Base-by-base conservation (phyloP, 2,113 vertebrate species). In the Centropristis striata region DNA sequence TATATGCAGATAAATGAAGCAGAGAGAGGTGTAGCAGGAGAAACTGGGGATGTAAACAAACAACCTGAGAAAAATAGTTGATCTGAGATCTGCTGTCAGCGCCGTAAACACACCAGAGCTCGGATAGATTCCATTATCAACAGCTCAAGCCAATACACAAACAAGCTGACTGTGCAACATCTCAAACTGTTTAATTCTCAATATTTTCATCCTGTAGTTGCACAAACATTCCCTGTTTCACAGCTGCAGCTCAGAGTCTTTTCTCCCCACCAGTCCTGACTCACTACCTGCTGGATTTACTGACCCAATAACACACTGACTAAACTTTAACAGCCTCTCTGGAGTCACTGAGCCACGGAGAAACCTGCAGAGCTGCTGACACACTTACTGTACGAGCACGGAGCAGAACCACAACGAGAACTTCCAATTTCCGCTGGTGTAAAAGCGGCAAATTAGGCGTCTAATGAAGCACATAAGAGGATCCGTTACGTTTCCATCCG, bases 381-480 rank as follows among this genome's bases (percentile, higher is more conserved):
- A 28, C 20, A 14, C 44, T 58, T 39, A 18, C 41, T 41, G 25
- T 23, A 2, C 0, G n/a, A 75, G 28, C 41, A 18, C 16, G 23
- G 36, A 44, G 54, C n/a, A 37, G 27, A 21, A 60, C 39, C 32
- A 32, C 32, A n/a, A n/a, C n/a, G 23, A 69, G 8, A 2, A 13
- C 57, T 44, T 57, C 64, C n/a, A 18, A 41, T 41, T 54, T 39
- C 65, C 50, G 13, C 5, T 55, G 32, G 47, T 36, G n/a, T n/a
- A n/a, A 36, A 27, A 59, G 71, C 12, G 32, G 85, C 32, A 83
- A 75, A 88, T 90, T 75, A 81, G 71, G 80, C 59, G 81, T 81
- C 82, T 87, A 90, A 88, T 86, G 90, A 86, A 66, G 14, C 77
- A 78, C 71, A 78, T 51, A 15, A 75, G 70, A 79, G 11, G 46